These are phyloP conservation scores for Eucidaris tribuloides DNA, from an alignment of 35 echinoderm and acorn worm species.

Conservation along the genomic window DNA sequence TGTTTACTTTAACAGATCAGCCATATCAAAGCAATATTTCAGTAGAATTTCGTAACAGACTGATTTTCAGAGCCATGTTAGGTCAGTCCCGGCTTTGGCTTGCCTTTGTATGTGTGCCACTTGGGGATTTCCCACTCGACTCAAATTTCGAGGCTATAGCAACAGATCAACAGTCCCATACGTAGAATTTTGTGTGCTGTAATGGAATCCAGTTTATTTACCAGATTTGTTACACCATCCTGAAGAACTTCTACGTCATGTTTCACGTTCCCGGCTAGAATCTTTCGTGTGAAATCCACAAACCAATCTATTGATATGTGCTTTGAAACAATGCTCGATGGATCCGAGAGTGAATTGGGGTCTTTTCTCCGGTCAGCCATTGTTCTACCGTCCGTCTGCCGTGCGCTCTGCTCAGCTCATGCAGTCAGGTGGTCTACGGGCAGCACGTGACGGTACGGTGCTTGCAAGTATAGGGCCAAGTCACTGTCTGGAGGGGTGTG, in stretches of 20 bases:
- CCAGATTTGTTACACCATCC: slow-evolving; percentile 62
- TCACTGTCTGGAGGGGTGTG: no score
- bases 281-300: slow-evolving; percentile 55
- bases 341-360: slow-evolving; percentile 37
- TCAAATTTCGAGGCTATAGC: background rate
- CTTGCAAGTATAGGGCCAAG: no score
- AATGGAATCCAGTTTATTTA: background rate
- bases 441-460: no score
- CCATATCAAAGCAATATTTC: no score
- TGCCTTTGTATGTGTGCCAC: background rate
- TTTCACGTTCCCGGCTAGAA: slow-evolving; percentile 47
- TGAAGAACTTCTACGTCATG: slow-evolving; percentile 37
- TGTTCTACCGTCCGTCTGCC: no score
- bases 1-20: no score
- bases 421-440: no score
- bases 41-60: no score
- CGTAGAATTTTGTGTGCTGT: background rate
- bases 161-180: background rate
- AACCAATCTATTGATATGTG: slow-evolving; percentile 47
- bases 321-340: slow-evolving; percentile 35
- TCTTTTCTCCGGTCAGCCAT: slow-evolving; percentile 49
- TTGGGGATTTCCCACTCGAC: background rate
- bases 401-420: no score
- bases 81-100: no score
- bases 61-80: background rate